Conservation (phyloP, 2,888 invertebrate species). For the Meandrusa payeni region DNA sequence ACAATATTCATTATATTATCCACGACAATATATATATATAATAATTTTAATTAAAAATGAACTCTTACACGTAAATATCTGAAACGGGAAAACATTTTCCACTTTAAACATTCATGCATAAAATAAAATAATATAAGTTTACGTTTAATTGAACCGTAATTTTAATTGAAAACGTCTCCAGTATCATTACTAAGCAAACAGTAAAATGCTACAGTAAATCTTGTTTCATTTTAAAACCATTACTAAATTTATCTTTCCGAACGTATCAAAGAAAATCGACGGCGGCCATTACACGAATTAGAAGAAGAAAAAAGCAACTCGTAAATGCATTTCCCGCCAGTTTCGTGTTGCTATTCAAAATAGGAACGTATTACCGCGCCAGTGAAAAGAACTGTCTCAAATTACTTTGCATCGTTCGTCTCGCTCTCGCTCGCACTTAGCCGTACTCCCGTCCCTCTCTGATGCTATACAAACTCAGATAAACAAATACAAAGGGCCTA, state of each 20-base stretch:
- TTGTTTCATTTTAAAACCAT: conserved; percentile 21
- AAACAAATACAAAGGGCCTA: conserved; percentile 82
- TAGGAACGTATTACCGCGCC: conserved; percentile 74
- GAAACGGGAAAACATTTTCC: too few species aligned
- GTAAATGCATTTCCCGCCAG: conserved; percentile 77
- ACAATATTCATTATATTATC: too few species aligned
- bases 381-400: conserved; percentile 80
- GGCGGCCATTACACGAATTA: conserved; percentile 69
- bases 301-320: conserved; percentile 54
- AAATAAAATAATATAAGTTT: too few species aligned
- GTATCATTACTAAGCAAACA: neutral
- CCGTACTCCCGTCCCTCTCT: conserved; percentile 46
- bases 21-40: too few species aligned
- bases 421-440: conserved; percentile 35
- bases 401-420: conserved; percentile 65
- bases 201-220: neutral
- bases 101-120: too few species aligned
- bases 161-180: neutral
- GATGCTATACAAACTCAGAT: conserved; percentile 76
- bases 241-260: conserved; percentile 43
- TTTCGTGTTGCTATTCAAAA: conserved; percentile 78
- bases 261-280: conserved; percentile 70
- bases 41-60: too few species aligned
- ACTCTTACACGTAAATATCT: too few species aligned
- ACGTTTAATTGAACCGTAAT: too few species aligned